Conservation (phyloP, 2,797 vertebrate genomes). For the Circus cinereus region DNA sequence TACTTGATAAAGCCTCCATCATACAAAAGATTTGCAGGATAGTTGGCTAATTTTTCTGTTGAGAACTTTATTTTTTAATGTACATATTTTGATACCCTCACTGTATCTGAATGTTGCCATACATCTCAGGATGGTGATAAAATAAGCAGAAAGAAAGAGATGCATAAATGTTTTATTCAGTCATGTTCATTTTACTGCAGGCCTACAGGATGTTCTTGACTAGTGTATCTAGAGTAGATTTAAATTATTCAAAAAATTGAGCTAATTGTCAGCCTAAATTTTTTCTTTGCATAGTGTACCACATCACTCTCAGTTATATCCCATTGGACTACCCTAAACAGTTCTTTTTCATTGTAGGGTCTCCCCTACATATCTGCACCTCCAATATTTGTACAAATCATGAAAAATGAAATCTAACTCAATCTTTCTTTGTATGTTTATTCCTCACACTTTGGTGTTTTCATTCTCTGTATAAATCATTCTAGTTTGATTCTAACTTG, state of each 20-base stretch:
- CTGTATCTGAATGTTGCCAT: background rate
- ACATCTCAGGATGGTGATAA: background rate
- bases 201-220: background rate
- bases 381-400: too few species aligned
- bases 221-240: background rate
- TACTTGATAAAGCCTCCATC: background rate
- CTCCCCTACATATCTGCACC: too few species aligned
- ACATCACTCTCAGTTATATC: background rate
- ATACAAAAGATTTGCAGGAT: background rate
- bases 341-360: background rate
- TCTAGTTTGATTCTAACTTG: too few species aligned
- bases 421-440: too few species aligned
- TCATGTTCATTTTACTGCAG: background rate
- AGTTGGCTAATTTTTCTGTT: background rate
- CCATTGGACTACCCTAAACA: background rate
- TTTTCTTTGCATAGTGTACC: background rate
- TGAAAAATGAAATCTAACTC: too few species aligned
- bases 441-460: too few species aligned
- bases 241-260: slow-evolving; percentile 9
- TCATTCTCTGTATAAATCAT: too few species aligned
- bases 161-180: background rate
- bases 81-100: background rate
- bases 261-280: background rate
- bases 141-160: background rate
- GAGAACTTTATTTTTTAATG: background rate